Base-by-base conservation (phyloP, 2,797 vertebrate genomes). In the Danio jaintianensis region DNA sequence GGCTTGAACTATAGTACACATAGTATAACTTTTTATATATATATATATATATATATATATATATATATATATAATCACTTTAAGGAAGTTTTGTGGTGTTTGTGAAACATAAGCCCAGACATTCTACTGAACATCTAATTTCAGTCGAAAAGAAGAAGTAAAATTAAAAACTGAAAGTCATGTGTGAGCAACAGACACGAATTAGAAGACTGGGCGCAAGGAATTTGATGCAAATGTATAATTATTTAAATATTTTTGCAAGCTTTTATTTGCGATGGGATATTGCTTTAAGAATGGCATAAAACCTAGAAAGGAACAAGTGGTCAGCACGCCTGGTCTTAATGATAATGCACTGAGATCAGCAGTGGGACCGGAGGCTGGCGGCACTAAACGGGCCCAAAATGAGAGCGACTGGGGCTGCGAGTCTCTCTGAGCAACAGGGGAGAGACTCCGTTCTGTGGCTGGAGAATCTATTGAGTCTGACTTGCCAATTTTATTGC, bases 391-490 rank as follows among this genome's bases (percentile, higher is more conserved):
- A 77, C 58, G 11, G 79, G 64, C 73, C 75, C 79, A 68, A 76
- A 83, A 78, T 70, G 63, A 83, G 70, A 71, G 52, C 0, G 38
- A 55, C 80, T 82, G 69, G 13, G n/a, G 50, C 20, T 15, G 50
- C 16, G 22, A 18, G 22, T 66, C 58, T 83, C 55, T 78, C 72
- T 83, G 43, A 76, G 78, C 67, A 67, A 68, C 38, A 38, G 75
- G 40, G 18, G 22, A 79, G 81, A 77, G 66, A 48, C 79, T 78
- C 62, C 20, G 74, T 84, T 86, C 78, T 67, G 79, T 68, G 85
- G 81, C 83, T 83, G 72, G 74, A 82, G 62, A 81, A 84, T 72
- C 81, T 78, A 83, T 79, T 72, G 81, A 84, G 78, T 85, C 82
- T 79, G 79, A 75, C 79, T 79, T 64, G 66, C 82, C 85, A 80